These are phyloP conservation scores for Venusia cambrica DNA, from an alignment of 2,888 invertebrate genomes.

Conservation along the genomic window DNA sequence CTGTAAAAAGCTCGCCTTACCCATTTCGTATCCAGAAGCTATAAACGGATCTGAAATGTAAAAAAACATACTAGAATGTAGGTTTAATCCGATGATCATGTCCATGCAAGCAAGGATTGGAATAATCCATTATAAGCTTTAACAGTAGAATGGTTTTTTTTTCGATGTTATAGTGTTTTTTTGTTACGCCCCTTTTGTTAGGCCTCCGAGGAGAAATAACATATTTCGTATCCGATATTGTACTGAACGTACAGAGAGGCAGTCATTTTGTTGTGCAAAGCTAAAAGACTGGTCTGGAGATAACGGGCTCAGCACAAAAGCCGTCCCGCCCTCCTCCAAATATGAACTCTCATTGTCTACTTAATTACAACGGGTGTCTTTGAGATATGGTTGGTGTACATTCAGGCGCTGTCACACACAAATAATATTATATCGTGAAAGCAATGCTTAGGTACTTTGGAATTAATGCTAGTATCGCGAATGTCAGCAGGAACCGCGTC, in stretches of 20 bases:
- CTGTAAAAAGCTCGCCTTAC: slow-evolving; percentile 1
- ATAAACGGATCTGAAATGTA: no score
- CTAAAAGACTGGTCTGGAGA: slow-evolving; percentile 70
- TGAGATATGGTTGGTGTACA: slow-evolving; percentile 67
- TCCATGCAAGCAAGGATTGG: no score
- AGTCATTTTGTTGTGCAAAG: slow-evolving; percentile 61
- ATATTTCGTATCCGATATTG: slow-evolving; percentile 43
- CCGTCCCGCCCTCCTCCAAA: slow-evolving; percentile 57
- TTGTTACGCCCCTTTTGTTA: slow-evolving; percentile 20
- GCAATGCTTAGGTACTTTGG: slow-evolving; percentile 54
- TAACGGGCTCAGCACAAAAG: slow-evolving; percentile 66
- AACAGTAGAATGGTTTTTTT: no score
- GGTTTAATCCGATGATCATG: no score
- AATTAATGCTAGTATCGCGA: slow-evolving; percentile 44
- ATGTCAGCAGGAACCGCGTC: slow-evolving; percentile 30
- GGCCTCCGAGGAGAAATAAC: slow-evolving; percentile 17
- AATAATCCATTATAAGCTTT: no score
- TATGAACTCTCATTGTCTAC: slow-evolving; percentile 76
- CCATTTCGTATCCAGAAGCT: neutral
- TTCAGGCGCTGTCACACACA: slow-evolving; percentile 70
- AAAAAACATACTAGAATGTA: no score
- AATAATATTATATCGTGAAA: slow-evolving; percentile 65
- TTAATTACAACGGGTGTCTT: slow-evolving; percentile 75
- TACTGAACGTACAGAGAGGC: slow-evolving; percentile 41
- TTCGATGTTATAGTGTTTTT: slow-evolving; percentile 15